phyloP scores from a whole-genome alignment of 2,888 invertebrate genomes.

The Aproaerema taeniolella region DNA sequence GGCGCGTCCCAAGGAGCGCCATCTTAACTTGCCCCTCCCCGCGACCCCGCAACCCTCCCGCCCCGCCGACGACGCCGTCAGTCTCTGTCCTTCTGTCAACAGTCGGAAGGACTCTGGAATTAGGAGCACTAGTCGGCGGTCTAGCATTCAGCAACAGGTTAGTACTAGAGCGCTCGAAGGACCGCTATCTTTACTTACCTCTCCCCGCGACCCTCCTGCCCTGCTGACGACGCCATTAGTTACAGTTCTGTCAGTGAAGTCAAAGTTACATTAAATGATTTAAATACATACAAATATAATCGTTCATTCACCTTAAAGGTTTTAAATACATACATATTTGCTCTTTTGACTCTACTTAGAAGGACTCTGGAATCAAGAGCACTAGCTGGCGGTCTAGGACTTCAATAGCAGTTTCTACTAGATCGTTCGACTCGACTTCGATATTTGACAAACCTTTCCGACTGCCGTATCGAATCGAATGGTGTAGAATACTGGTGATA shows the following conservation, averaged over 20 bases:
- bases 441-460: too few species aligned
- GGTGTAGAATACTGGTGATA: too few species aligned
- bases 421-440: background rate
- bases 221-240: too few species aligned
- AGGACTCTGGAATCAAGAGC: background rate
- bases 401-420: background rate
- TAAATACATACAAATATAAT: too few species aligned
- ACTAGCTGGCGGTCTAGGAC: background rate
- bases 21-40: slow-evolving; percentile 63
- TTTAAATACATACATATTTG: too few species aligned
- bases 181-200: too few species aligned
- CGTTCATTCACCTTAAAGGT: too few species aligned
- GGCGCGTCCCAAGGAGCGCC: slow-evolving; percentile 52
- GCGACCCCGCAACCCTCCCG: slow-evolving; percentile 46
- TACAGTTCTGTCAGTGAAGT: too few species aligned
- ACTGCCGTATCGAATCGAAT: too few species aligned
- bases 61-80: slow-evolving; percentile 79
- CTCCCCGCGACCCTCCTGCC: too few species aligned
- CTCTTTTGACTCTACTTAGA: background rate
- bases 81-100: slow-evolving; percentile 85
- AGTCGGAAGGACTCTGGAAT: slow-evolving; percentile 94
- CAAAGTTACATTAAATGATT: too few species aligned
- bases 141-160: slow-evolving; percentile 92
- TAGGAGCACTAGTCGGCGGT: slow-evolving; percentile 88
- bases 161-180: slow-evolving; percentile 9